Evolutionary conservation across 2,888 invertebrate genomes (phyloP).

Genomic region (Andrena dorsata): DNA sequence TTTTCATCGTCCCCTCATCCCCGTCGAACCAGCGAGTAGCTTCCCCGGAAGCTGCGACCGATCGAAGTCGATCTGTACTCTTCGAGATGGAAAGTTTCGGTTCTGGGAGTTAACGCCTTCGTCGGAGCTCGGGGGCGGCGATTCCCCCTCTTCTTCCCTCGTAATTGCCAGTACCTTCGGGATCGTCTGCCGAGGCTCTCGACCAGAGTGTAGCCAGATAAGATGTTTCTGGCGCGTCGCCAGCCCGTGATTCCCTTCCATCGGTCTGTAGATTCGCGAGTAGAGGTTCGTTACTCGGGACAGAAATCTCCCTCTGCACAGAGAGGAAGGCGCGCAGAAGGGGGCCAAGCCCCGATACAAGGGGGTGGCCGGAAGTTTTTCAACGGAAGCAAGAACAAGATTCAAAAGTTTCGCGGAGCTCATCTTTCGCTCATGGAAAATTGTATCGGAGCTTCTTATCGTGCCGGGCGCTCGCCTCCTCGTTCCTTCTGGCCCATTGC

Average conservation of each 20-base stretch:
- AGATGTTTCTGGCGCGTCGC: slow-evolving; percentile 77
- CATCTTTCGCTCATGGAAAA: slow-evolving; percentile 44
- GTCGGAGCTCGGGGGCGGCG: slow-evolving; percentile 19
- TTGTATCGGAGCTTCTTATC: slow-evolving; percentile 50
- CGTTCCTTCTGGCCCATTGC: slow-evolving; percentile 33
- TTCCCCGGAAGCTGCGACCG: slow-evolving; percentile 8
- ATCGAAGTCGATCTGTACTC: slow-evolving; percentile 36
- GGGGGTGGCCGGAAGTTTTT: slow-evolving; percentile 21
- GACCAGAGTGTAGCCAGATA: slow-evolving; percentile 52
- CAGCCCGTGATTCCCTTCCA: slow-evolving; percentile 72
- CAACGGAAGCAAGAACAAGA: slow-evolving; percentile 27
- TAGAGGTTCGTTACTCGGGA: slow-evolving; percentile 29
- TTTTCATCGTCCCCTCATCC: not conserved
- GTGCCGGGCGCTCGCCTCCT: not conserved
- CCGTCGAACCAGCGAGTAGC: not conserved
- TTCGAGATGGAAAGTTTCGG: slow-evolving; percentile 46
- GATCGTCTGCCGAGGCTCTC: slow-evolving; percentile 34
- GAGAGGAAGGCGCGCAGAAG: not conserved
- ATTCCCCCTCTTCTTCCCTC: not conserved
- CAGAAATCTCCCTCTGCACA: slow-evolving; percentile 28
- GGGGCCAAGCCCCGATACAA: slow-evolving; percentile 5
- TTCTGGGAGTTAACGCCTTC: slow-evolving; percentile 53
- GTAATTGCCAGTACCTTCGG: slow-evolving; percentile 60
- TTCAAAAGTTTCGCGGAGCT: slow-evolving; percentile 49
- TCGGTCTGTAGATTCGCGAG: slow-evolving; percentile 37